Evolutionary conservation across 2,797 vertebrate species (phyloP).

Genomic region (Notolabrus celidotus): DNA sequence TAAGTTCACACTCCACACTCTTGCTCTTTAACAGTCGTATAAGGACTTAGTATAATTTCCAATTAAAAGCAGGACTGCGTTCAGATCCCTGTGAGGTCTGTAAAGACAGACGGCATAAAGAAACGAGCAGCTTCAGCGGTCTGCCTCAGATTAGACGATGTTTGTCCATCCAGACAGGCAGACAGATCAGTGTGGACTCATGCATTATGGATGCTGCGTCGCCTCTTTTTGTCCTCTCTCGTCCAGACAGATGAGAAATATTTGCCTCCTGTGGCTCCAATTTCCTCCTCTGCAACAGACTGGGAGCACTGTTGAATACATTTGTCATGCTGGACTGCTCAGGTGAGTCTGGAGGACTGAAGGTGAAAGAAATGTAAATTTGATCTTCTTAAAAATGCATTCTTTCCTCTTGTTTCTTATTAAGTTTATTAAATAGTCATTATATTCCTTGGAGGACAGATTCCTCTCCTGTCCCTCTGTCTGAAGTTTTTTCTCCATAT

Average conservation of each 20-base stretch:
- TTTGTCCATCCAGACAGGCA: background rate
- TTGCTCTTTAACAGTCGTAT: too few species aligned
- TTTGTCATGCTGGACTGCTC: background rate
- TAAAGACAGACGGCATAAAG: background rate
- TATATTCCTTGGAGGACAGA: background rate
- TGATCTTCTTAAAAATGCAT: background rate
- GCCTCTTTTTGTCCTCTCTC: constrained; percentile 7
- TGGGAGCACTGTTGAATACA: background rate
- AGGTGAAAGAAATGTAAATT: background rate
- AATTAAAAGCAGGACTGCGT: background rate
- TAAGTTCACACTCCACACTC: background rate
- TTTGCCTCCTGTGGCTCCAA: constrained; percentile 78
- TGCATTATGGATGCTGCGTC: constrained; percentile 28
- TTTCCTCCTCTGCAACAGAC: constrained; percentile 74
- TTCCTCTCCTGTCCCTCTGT: background rate
- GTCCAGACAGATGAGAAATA: constrained; percentile 80
- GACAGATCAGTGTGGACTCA: constrained; percentile 7
- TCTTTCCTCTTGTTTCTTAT: background rate
- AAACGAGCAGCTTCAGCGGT: background rate
- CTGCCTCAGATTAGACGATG: background rate
- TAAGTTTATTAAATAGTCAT: background rate
- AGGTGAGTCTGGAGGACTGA: background rate
- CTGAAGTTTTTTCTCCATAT: background rate
- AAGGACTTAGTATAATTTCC: background rate
- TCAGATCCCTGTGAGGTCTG: background rate